Conservation (phyloP, 2,888 invertebrate species). For the Pseudanteris insignis region DNA sequence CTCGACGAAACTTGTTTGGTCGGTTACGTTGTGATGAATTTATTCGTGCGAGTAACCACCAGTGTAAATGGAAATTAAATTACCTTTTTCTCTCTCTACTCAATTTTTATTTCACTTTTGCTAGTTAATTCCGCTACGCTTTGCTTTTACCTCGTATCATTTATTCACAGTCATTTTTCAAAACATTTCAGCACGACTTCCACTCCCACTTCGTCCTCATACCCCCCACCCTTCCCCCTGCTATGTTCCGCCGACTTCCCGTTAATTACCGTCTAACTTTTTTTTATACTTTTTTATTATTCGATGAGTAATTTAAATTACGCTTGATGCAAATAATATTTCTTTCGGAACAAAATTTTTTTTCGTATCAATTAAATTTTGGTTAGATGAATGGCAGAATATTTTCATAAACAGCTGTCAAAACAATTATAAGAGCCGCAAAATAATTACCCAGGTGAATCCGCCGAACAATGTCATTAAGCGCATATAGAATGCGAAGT, state of each 20-base stretch:
- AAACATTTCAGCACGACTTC: background rate
- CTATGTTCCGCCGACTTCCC: no score
- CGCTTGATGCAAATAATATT: no score
- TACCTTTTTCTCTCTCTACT: constrained; percentile 4
- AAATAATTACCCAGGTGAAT: constrained; percentile 31
- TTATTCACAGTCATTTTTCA: background rate
- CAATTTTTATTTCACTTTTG: constrained; percentile 2
- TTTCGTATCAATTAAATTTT: no score
- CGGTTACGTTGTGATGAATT: constrained; percentile 24
- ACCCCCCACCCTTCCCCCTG: no score
- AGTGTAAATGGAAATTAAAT: constrained; percentile 23
- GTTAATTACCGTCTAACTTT: no score
- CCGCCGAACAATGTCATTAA: constrained; percentile 25
- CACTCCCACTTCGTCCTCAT: no score
- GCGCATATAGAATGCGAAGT: constrained; percentile 16
- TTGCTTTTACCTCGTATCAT: constrained; percentile 2
- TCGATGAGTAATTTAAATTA: no score
- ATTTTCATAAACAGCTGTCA: background rate
- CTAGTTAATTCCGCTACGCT: background rate
- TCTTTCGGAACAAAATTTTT: no score
- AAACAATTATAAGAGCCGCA: constrained; percentile 3
- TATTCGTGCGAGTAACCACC: constrained; percentile 16
- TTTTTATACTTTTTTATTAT: no score
- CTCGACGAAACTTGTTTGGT: constrained; percentile 25
- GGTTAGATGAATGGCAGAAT: no score